These are phyloP conservation scores for Xiphorhynchus elegans DNA, from an alignment of 2,113 vertebrate species.

Conservation along the genomic window DNA sequence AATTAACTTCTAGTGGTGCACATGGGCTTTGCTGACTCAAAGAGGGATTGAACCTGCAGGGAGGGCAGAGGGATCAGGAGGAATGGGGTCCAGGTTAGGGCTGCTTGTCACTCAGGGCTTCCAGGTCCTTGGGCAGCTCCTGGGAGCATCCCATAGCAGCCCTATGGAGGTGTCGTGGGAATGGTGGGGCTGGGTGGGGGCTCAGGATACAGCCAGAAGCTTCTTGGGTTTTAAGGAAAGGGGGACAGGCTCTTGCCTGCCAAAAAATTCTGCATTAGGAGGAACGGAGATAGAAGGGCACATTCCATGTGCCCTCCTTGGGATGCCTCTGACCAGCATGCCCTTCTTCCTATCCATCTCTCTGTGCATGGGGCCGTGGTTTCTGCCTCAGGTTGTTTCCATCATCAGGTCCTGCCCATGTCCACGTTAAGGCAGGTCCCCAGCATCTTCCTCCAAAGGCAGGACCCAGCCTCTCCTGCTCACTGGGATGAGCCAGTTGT, in stretches of 20 bases:
- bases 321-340: neutral
- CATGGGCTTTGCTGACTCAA: rapidly evolving
- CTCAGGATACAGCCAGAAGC: neutral
- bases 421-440: neutral
- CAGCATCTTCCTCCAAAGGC: neutral
- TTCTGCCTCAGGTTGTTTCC: rapidly evolving
- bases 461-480: neutral
- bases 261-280: neutral
- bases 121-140: neutral
- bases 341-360: neutral
- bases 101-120: neutral
- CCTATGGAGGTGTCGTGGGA: neutral
- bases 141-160: neutral
- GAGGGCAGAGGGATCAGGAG: neutral
- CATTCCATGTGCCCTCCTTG: neutral
- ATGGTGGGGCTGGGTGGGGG: neutral
- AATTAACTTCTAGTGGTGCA: neutral
- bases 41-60: neutral
- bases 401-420: rapidly evolving
- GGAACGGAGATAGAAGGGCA: neutral
- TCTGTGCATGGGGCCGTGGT: rapidly evolving
- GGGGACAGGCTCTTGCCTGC: neutral
- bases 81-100: neutral
- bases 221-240: neutral
- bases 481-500: rapidly evolving